These are phyloP conservation scores for Callopanchax toddi DNA, from an alignment of 2,113 vertebrate species.

Conservation along the genomic window DNA sequence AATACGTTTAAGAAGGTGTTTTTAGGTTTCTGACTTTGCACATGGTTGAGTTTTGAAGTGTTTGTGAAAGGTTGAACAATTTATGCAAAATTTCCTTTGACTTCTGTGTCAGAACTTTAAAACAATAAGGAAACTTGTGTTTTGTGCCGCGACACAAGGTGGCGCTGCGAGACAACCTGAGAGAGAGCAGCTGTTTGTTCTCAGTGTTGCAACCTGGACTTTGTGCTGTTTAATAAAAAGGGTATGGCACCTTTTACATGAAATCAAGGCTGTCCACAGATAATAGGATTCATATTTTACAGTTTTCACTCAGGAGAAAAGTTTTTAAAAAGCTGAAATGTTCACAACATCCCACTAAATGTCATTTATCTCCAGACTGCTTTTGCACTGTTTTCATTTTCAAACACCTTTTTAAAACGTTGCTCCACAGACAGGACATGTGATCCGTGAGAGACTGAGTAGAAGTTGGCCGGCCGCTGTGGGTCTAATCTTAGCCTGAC, in stretches of 20 bases:
- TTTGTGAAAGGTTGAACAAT: too few relatives aligned
- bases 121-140: too few relatives aligned
- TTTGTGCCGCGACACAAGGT: constrained; percentile 44
- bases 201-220: constrained; percentile 23
- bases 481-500: constrained; percentile 71
- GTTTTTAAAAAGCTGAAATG: neutral
- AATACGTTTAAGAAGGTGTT: too few relatives aligned
- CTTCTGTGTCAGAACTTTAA: too few relatives aligned
- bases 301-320: neutral
- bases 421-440: constrained; percentile 5
- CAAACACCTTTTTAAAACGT: neutral
- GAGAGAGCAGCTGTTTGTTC: neutral
- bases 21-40: too few relatives aligned
- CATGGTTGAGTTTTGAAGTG: too few relatives aligned
- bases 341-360: neutral
- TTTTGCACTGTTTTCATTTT: too few relatives aligned
- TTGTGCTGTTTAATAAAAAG: constrained; percentile 3
- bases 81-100: too few relatives aligned
- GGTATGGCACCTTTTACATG: neutral
- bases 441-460: constrained; percentile 29
- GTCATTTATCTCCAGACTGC: neutral
- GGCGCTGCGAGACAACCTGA: constrained; percentile 31
- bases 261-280: neutral
- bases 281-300: neutral
- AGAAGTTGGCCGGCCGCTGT: constrained; percentile 17